Conservation (phyloP, 2,113 vertebrate genomes). For the Plotosus lineatus region DNA sequence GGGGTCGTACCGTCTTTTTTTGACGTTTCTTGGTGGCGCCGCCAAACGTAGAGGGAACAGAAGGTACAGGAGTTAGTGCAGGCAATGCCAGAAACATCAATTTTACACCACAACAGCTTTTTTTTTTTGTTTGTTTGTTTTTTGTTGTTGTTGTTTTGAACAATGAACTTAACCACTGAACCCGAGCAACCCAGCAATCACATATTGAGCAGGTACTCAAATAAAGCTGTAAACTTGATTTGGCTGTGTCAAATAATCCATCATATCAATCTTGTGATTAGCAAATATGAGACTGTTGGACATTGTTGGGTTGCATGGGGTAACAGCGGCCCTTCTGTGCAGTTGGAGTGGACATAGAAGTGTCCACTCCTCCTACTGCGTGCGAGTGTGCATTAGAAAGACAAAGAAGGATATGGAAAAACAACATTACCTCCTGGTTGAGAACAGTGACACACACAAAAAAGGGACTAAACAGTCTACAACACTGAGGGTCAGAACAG, state of each 20-base stretch:
- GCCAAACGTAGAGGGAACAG: slow-evolving; percentile 66
- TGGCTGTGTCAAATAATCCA: not conserved
- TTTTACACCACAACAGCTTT: slow-evolving; percentile 41
- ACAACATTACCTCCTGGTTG: slow-evolving; percentile 54
- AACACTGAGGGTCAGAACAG: slow-evolving; percentile 57
- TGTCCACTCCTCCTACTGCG: slow-evolving; percentile 40
- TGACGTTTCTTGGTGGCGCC: slow-evolving; percentile 90
- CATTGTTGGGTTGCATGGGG: slow-evolving; percentile 40
- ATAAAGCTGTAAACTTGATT: not conserved
- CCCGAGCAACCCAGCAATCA: slow-evolving; percentile 42
- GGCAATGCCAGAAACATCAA: slow-evolving; percentile 39
- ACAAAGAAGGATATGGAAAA: slow-evolving; percentile 51
- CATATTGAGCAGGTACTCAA: not conserved
- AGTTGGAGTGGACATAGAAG: slow-evolving; percentile 41
- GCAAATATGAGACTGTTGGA: not conserved
- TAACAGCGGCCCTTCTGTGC: slow-evolving; percentile 29
- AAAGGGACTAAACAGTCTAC: slow-evolving; percentile 55
- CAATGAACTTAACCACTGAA: slow-evolving; percentile 35
- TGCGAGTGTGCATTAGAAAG: slow-evolving; percentile 48
- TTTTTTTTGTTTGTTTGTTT: no score
- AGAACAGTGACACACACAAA: slow-evolving; percentile 56
- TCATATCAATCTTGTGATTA: not conserved
- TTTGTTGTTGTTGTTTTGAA: no score
- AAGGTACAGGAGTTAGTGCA: slow-evolving; percentile 61
- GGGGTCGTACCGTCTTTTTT: slow-evolving; percentile 98